These are phyloP conservation scores for Premnoplex brunnescens DNA, from an alignment of 2,797 vertebrate species.

Conservation along the genomic window DNA sequence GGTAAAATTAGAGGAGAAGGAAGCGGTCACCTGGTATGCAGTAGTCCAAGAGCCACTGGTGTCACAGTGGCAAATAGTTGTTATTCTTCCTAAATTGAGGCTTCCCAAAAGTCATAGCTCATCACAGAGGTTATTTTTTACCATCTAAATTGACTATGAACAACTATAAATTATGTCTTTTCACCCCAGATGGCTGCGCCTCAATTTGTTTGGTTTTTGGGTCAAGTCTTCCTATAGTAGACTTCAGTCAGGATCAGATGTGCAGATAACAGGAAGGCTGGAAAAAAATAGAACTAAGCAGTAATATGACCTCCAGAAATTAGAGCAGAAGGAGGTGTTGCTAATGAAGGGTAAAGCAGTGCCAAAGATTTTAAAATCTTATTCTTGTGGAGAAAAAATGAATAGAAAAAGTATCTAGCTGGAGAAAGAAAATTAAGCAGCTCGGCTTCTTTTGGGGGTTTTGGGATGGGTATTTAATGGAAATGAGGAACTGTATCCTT, in stretches of 20 bases:
- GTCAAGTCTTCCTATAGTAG: conserved; percentile 6
- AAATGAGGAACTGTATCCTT: background rate
- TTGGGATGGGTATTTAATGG: background rate
- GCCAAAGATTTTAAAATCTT: background rate
- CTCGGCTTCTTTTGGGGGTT: background rate
- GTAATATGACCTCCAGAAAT: conserved; percentile 37
- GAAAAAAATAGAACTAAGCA: conserved; percentile 11
- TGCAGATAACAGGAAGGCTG: background rate
- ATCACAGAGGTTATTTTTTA: background rate
- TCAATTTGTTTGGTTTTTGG: conserved; percentile 12
- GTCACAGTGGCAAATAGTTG: background rate
- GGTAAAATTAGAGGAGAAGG: background rate
- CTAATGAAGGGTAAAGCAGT: background rate
- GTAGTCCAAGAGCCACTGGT: background rate
- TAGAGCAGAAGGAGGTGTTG: conserved; percentile 19
- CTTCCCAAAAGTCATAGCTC: background rate
- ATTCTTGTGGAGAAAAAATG: background rate
- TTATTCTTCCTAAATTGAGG: background rate
- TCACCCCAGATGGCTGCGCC: conserved; percentile 49
- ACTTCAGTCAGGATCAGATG: conserved; percentile 9
- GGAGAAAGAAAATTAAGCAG: background rate
- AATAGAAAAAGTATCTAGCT: background rate
- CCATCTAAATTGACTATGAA: background rate
- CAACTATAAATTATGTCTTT: background rate
- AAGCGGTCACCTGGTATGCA: background rate